phyloP scores from a whole-genome alignment of 2,113 vertebrate species.

The Chiloscyllium plagiosum region DNA sequence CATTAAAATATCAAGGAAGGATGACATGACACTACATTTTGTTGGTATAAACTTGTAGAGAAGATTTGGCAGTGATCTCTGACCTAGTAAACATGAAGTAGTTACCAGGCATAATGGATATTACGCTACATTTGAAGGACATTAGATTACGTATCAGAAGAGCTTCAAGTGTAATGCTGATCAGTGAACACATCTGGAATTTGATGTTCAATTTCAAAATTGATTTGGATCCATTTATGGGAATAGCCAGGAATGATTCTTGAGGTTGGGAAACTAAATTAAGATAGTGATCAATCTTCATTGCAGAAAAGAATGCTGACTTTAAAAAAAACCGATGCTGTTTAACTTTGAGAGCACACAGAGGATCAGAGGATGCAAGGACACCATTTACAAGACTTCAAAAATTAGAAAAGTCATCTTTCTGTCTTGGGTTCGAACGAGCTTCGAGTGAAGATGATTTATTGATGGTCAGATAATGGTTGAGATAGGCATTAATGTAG shows the following conservation, averaged over 20 bases:
- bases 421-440: neutral
- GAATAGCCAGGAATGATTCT: neutral
- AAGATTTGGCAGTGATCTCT: neutral
- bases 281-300: neutral
- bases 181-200: neutral
- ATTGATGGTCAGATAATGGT: neutral
- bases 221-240: neutral
- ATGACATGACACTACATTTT: neutral
- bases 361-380: neutral
- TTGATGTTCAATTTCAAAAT: neutral
- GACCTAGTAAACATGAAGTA: neutral
- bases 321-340: no score
- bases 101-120: neutral
- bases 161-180: neutral
- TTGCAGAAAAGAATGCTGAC: neutral
- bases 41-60: neutral
- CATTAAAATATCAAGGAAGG: neutral
- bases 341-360: neutral
- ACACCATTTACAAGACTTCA: neutral
- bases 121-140: neutral
- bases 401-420: neutral
- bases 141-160: neutral
- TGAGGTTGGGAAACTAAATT: neutral
- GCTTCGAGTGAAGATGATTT: neutral
- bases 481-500: neutral